Conservation (phyloP, 2,797 vertebrate genomes). For the Hippocampus kuda region DNA sequence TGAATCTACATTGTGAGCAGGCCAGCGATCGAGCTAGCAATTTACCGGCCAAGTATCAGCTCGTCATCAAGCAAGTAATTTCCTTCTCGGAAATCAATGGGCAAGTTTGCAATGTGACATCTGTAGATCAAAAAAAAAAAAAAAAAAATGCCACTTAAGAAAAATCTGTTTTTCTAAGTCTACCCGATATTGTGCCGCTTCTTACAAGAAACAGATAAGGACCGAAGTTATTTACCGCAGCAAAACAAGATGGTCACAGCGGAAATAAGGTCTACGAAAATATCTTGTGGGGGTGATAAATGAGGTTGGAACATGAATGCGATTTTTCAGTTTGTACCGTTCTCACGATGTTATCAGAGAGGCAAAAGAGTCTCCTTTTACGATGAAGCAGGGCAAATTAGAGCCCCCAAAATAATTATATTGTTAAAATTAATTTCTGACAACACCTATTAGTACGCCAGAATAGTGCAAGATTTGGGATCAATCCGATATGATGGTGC, state of each 20-base stretch:
- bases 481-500: background rate
- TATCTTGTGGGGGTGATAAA: background rate
- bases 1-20: too few relatives aligned
- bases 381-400: background rate
- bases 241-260: background rate
- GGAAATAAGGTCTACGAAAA: background rate
- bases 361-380: background rate
- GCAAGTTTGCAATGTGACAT: too few relatives aligned
- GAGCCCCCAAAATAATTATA: background rate
- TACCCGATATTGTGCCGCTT: background rate
- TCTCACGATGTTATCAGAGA: background rate
- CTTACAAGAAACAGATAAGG: background rate
- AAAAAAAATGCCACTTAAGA: background rate
- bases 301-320: background rate
- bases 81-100: too few relatives aligned
- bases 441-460: background rate
- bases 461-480: background rate
- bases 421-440: background rate
- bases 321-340: background rate
- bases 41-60: too few relatives aligned
- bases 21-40: too few relatives aligned
- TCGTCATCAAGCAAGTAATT: too few relatives aligned
- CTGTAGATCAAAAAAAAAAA: too few relatives aligned
- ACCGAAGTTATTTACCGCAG: background rate
- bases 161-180: background rate